phyloP scores from a whole-genome alignment of 1,140 invertebrate species.

The Kradibia gibbosae region DNA sequence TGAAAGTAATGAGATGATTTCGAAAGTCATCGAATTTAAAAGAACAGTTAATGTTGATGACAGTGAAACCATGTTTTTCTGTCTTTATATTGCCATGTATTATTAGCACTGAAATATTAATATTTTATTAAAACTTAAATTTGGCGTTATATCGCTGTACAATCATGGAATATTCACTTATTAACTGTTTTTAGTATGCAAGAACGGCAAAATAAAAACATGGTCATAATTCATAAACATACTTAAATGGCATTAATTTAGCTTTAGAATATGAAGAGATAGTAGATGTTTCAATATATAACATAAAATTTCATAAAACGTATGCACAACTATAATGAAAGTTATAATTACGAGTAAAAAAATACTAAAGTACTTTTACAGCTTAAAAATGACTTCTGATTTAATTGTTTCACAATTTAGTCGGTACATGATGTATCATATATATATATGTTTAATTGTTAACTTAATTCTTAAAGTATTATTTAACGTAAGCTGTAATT shows the following conservation, averaged over 20 bases:
- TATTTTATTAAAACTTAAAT: background rate
- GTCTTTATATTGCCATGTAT: background rate
- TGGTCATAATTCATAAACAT: background rate
- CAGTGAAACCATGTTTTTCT: background rate
- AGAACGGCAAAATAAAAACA: background rate
- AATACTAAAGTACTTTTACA: too few species aligned
- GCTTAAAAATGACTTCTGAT: too few species aligned
- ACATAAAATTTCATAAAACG: background rate
- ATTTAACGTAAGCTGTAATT: too few species aligned
- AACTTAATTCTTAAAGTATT: too few species aligned
- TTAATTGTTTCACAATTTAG: too few species aligned
- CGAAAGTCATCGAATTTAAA: background rate
- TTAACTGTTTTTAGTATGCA: constrained; percentile 7
- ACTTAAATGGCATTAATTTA: background rate
- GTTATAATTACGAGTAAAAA: background rate
- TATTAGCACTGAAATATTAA: background rate
- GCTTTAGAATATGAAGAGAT: background rate
- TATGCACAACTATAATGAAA: background rate
- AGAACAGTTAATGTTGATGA: constrained; percentile 1
- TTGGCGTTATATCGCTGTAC: background rate
- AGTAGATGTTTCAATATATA: background rate
- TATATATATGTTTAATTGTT: too few species aligned
- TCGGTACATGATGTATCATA: too few species aligned
- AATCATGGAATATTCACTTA: constrained; percentile 4
- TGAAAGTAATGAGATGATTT: constrained; percentile 39